phyloP scores from a whole-genome alignment of 1,140 invertebrate genomes.

The Heterodera carotae region DNA sequence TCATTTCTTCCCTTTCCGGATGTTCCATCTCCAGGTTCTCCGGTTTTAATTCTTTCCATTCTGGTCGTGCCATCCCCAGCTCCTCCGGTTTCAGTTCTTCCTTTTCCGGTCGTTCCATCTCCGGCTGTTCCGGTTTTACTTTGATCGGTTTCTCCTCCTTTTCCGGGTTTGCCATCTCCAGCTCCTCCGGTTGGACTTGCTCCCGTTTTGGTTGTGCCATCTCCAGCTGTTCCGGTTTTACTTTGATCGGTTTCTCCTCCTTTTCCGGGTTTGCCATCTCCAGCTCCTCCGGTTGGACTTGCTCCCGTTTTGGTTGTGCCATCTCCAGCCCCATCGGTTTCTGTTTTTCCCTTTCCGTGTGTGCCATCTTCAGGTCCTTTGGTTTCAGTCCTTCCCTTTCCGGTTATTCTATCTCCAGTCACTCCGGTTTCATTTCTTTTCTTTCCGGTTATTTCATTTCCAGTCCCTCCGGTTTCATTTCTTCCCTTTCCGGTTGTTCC shows the following conservation, averaged over 20 bases:
- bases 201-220: not conserved
- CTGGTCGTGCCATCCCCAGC: not conserved
- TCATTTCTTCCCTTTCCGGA: not conserved
- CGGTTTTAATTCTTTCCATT: not conserved
- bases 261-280: not conserved
- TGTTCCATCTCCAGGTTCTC: not conserved
- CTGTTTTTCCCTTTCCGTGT: not conserved
- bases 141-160: not conserved
- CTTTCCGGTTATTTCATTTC: not conserved
- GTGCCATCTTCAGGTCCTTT: not conserved
- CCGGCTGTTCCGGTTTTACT: not conserved
- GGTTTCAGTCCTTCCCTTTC: not conserved
- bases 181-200: not conserved
- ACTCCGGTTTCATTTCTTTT: not conserved
- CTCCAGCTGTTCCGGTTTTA: too few species aligned
- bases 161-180: not conserved
- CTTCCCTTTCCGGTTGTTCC: slow-evolving; percentile 4
- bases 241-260: too few species aligned
- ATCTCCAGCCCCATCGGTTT: not conserved
- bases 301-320: not conserved
- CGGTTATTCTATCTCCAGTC: not conserved
- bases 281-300: not conserved
- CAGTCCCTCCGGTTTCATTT: slow-evolving; percentile 10
- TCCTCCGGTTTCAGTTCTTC: not conserved
- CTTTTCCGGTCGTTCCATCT: too few species aligned